Evolutionary conservation across 1,140 invertebrate species (phyloP), one percentile per base, ranked within the genome.

Genomic region (Drosophila setifemur): DNA sequence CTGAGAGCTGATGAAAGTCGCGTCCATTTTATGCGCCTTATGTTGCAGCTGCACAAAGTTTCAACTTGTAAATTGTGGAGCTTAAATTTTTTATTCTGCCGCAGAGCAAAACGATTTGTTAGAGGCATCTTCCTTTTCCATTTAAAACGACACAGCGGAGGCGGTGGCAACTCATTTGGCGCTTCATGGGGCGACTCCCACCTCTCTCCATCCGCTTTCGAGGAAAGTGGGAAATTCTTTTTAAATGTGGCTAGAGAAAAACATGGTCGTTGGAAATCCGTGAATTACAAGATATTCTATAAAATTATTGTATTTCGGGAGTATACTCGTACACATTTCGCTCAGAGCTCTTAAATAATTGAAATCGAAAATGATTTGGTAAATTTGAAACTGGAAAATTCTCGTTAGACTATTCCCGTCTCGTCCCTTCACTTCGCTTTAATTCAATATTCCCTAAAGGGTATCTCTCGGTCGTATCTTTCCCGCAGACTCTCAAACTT

Each of bases 151-250:
- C 63, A 66, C 39, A 47, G 54, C 37, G 29, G 18, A 11, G 35
- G 37, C 54, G 45, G 57, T 64, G 58, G 48, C 76, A 79, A 71
- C 76, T 71, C 66, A 75, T 74, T 81, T 67, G 71, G 60, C 55
- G 76, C 55, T 60, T 53, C 54, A 52, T 61, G 45, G 54, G 40
- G 66, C 76, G 37, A 61, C n/a, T n/a, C n/a, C n/a, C n/a, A 71
- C 75, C 76, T 42, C 45, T 42, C 39, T 39, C 72, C 71, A 73
- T 82, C 73, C 55, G 55, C 45, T 70, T 69, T 52, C 37, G 9
- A 14, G 25, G 60, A 77, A 55, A 48, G 73, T 82, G 68, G 54
- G 55, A 64, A 73, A 83, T 83, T 77, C 77, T 82, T 83, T 54
- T 83, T 77, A 57, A 69, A 83, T 64, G 73, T 25, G 52, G 37